phyloP scores from a whole-genome alignment of 2,888 invertebrate genomes.

The Buathra laborator region DNA sequence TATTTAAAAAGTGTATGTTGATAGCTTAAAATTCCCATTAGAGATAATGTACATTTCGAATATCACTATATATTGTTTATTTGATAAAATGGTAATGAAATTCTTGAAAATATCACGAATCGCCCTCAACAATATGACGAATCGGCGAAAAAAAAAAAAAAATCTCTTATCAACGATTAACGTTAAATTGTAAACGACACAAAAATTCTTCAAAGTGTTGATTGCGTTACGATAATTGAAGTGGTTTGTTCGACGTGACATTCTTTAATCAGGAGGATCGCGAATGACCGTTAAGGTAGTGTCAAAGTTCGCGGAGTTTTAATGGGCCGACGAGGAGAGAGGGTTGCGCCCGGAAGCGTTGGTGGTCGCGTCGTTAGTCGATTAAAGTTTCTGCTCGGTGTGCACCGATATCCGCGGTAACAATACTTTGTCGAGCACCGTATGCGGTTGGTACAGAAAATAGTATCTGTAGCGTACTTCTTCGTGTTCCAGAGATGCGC shows the following conservation, averaged over 20 bases:
- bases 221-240: slow-evolving; percentile 1
- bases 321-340: slow-evolving; percentile 35
- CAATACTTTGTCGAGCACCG: neutral
- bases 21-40: no score
- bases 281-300: slow-evolving; percentile 17
- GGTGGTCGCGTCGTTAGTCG: slow-evolving; percentile 50
- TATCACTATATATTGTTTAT: neutral
- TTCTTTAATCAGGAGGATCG: neutral
- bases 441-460: slow-evolving; percentile 20
- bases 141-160: neutral
- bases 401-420: neutral
- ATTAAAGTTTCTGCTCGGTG: slow-evolving; percentile 34
- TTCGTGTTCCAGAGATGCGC: neutral
- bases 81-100: neutral
- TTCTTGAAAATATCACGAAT: neutral
- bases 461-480: slow-evolving; percentile 24
- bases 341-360: slow-evolving; percentile 39
- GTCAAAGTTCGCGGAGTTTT: slow-evolving; percentile 52
- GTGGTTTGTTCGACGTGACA: neutral
- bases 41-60: neutral
- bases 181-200: neutral
- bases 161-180: neutral
- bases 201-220: neutral
- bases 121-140: no score
- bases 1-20: no score